Evolutionary conservation across 2,113 vertebrate species (phyloP).

Genomic region (Barbus barbus): DNA sequence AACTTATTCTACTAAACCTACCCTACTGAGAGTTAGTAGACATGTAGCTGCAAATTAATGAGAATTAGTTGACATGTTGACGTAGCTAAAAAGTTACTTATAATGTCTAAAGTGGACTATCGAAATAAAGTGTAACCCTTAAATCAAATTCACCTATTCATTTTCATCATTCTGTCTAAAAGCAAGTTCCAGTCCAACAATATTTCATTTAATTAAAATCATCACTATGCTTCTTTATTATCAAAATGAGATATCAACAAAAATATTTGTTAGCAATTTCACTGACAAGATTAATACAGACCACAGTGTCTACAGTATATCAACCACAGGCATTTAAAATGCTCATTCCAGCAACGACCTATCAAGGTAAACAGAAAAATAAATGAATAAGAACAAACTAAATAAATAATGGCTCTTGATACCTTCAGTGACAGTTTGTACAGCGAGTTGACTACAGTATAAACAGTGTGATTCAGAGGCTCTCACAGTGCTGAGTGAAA

Average conservation of each 20-base stretch:
- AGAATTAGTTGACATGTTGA: too few relatives aligned
- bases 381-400: conserved; percentile 4
- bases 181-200: neutral
- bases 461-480: neutral
- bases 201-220: neutral
- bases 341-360: neutral
- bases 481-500: neutral
- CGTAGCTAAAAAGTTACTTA: too few relatives aligned
- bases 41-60: too few relatives aligned
- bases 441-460: neutral
- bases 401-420: neutral
- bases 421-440: neutral
- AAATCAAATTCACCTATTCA: neutral
- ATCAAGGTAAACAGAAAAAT: neutral
- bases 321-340: neutral
- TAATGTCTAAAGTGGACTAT: too few relatives aligned
- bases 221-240: neutral
- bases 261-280: neutral
- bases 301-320: neutral
- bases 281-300: neutral
- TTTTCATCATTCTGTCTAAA: neutral
- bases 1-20: too few relatives aligned
- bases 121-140: too few relatives aligned
- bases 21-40: too few relatives aligned
- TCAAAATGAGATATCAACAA: neutral